A percentile compares a stretch with the other conserved stretches of the same genome.
phyloP scores from a whole-genome alignment of 2,113 vertebrate genomes.

The Platichthys stellatus region DNA sequence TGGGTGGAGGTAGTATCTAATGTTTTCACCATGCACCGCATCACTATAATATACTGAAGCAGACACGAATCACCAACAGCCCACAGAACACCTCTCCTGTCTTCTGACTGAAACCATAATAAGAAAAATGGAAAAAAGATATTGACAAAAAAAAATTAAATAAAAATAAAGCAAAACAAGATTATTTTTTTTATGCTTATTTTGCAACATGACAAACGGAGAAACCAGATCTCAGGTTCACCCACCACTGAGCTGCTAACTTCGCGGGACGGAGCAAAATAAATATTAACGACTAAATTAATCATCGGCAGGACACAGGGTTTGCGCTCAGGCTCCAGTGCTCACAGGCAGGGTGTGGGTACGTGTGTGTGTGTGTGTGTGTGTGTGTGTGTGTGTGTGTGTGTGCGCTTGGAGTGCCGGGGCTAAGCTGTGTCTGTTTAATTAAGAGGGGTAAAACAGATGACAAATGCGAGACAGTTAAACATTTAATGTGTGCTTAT shows the following conservation, averaged over 20 bases:
- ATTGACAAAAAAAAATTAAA: background rate
- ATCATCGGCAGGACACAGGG: constrained; percentile 73
- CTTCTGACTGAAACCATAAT: constrained; percentile 22
- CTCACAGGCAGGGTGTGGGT: constrained; percentile 56
- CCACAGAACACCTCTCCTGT: constrained; percentile 31
- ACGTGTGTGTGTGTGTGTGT: constrained; percentile 21
- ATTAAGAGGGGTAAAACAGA: constrained; percentile 84
- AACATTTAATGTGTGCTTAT: constrained; percentile 84
- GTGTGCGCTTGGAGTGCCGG: constrained; percentile 62
- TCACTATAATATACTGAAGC: constrained; percentile 53
- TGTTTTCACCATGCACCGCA: constrained; percentile 67
- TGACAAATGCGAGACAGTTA: constrained; percentile 84
- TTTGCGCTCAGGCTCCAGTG: constrained; percentile 73
- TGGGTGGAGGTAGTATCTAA: constrained; percentile 84
- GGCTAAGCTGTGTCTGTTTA: constrained; percentile 79
- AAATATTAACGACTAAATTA: constrained; percentile 82
- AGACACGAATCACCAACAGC: constrained; percentile 59
- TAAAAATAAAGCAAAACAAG: constrained; percentile 5
- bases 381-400: constrained; percentile 12
- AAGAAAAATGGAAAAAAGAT: constrained; percentile 27
- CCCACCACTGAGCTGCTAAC: constrained; percentile 67
- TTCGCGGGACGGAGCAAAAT: constrained; percentile 71
- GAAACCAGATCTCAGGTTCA: constrained; percentile 46
- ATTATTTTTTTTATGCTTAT: constrained; percentile 1
- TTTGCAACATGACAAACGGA: constrained; percentile 51